Base-by-base conservation (phyloP, 2,888 invertebrate species). In the Sphaeridia pumilis region DNA sequence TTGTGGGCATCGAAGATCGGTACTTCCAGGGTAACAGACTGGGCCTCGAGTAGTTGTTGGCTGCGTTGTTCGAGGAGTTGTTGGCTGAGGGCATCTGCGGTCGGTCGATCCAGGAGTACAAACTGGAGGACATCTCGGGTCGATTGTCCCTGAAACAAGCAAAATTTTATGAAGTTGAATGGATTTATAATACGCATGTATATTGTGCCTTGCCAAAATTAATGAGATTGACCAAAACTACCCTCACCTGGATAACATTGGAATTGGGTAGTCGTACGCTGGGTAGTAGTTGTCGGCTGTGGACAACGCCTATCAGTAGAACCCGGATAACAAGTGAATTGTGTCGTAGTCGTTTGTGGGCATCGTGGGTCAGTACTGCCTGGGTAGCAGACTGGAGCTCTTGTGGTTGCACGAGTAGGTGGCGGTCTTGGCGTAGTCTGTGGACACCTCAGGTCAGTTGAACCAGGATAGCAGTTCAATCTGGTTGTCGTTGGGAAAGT, bases 121-220 rank as follows among this genome's bases (percentile, higher is more conserved):
- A n/a, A 34, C 34, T 20, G 51, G 45, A 34, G 54, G 51, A 27
- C 61, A 55, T 27, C 55, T 35, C 21, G 55, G 55, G 27, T 55
- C 55, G 68, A 58, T 65, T 1, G 49, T 51, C 46, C 60, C 66
- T 31, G n/a, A n/a, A n/a, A n/a, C n/a, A n/a, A n/a, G n/a, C n/a
- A n/a, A n/a, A n/a, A n/a, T n/a, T n/a, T n/a, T n/a, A n/a, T n/a
- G n/a, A n/a, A n/a, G n/a, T n/a, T n/a, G n/a, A n/a, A n/a, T n/a
- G n/a, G n/a, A n/a, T n/a, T n/a, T n/a, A n/a, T n/a, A n/a, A n/a
- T n/a, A n/a, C n/a, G n/a, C n/a, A n/a, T n/a, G n/a, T n/a, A n/a
- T n/a, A n/a, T n/a, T n/a, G n/a, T n/a, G n/a, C n/a, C n/a, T n/a
- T n/a, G n/a, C n/a, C n/a, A n/a, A n/a, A n/a, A n/a, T n/a, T n/a